Conservation (phyloP, 37 sponge, comb jelly and placozoan genomes). For the Aplysina aerophoba region DNA sequence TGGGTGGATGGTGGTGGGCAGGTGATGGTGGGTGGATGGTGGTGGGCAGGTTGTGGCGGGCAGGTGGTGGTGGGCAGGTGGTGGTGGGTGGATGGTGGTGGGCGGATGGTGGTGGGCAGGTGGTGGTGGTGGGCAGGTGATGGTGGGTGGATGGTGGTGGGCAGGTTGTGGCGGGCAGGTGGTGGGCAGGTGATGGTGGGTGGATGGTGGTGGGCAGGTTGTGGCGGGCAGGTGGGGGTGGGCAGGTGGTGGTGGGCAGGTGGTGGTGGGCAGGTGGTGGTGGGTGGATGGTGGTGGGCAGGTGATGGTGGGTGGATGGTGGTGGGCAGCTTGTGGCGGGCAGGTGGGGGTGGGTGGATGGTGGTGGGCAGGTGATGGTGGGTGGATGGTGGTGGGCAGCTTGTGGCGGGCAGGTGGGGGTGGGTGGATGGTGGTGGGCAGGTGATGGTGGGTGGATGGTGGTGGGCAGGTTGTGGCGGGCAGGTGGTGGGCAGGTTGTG, state of each 20-base stretch:
- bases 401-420: neutral
- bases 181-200: neutral
- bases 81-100: conserved; percentile 9
- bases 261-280: too few species aligned
- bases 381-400: neutral
- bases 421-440: neutral
- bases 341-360: conserved; percentile 21
- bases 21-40: neutral
- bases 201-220: neutral
- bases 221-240: neutral
- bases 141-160: neutral
- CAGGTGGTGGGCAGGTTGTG: neutral
- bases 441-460: neutral
- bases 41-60: neutral
- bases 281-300: neutral
- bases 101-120: neutral
- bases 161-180: neutral
- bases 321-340: neutral
- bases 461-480: neutral
- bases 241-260: too few species aligned
- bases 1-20: neutral
- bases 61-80: neutral
- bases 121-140: neutral
- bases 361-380: neutral
- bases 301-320: conserved; percentile 17